Conservation (phyloP, 2,797 vertebrate genomes). For the Anolis apletophallus region DNA sequence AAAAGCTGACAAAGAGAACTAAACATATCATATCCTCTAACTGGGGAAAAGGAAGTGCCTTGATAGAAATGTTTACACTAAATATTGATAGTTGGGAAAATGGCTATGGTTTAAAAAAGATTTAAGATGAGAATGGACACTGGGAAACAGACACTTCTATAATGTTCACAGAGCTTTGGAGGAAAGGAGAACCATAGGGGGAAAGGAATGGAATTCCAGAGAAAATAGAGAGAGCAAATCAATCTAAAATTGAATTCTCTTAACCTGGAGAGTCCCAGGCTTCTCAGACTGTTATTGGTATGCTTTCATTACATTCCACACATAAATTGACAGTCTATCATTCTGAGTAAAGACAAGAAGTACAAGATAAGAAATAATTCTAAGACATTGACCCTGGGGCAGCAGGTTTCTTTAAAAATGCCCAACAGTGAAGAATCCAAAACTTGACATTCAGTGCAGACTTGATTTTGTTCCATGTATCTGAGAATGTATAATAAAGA, state of each 20-base stretch:
- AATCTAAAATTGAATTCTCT: slow-evolving; percentile 4
- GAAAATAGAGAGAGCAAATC: slow-evolving; percentile 3
- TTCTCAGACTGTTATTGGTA: background rate
- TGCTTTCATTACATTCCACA: slow-evolving; percentile 13
- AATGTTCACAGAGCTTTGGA: background rate
- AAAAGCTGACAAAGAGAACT: background rate
- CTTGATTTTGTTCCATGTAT: background rate
- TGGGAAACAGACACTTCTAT: background rate
- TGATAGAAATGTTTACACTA: background rate
- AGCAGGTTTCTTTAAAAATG: slow-evolving; percentile 21
- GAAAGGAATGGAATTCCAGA: background rate
- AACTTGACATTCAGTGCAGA: slow-evolving; percentile 17
- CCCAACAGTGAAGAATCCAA: slow-evolving; percentile 12
- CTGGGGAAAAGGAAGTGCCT: background rate
- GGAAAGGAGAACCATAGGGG: background rate
- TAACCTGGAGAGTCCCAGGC: background rate
- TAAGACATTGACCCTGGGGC: background rate
- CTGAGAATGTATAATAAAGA: background rate
- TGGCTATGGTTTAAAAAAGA: background rate
- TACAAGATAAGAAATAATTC: slow-evolving; percentile 18
- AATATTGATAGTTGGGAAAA: slow-evolving; percentile 9
- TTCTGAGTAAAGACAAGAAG: slow-evolving; percentile 9
- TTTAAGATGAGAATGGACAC: background rate
- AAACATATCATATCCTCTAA: background rate
- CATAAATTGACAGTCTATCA: background rate